A percentile compares a stretch with the other conserved stretches of the same genome.
These are phyloP conservation scores for Propithecus deckenii DNA, from an alignment of 2,797 vertebrate genomes.

Conservation along the genomic window DNA sequence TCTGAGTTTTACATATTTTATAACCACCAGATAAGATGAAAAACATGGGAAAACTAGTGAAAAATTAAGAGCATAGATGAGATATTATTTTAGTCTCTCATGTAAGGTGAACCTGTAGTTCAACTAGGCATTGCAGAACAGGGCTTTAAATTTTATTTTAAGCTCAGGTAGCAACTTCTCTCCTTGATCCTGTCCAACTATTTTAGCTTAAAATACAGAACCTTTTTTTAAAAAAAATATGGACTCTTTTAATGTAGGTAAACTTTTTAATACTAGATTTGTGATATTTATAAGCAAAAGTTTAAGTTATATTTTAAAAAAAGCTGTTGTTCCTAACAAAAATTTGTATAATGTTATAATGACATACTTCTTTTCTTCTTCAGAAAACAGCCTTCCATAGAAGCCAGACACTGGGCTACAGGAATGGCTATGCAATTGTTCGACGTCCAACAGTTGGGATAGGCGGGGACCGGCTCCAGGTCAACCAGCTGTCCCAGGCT, in stretches of 20 bases:
- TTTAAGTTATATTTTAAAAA: slow-evolving; percentile 4
- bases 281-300: not conserved
- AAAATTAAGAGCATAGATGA: not conserved
- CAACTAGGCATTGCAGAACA: not conserved
- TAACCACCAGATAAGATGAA: not conserved
- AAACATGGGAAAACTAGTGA: not conserved
- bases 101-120: slow-evolving; percentile 1
- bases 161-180: not conserved
- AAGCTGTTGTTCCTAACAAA: not conserved
- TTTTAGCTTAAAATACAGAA: slow-evolving; percentile 3
- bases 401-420: slow-evolving; percentile 91
- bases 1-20: not conserved
- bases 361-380: slow-evolving; percentile 66
- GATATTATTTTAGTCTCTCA: not conserved
- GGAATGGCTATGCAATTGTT: slow-evolving; percentile 89
- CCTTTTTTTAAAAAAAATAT: not conserved
- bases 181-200: not conserved
- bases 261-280: not conserved
- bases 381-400: slow-evolving; percentile 89
- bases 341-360: not conserved
- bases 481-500: slow-evolving; percentile 87
- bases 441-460: slow-evolving; percentile 87
- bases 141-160: slow-evolving; percentile 43
- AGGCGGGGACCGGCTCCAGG: slow-evolving; percentile 87
- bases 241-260: not conserved